Evolutionary conservation across 2,797 vertebrate species (phyloP).

Genomic region (Uromys caudimaculatus): DNA sequence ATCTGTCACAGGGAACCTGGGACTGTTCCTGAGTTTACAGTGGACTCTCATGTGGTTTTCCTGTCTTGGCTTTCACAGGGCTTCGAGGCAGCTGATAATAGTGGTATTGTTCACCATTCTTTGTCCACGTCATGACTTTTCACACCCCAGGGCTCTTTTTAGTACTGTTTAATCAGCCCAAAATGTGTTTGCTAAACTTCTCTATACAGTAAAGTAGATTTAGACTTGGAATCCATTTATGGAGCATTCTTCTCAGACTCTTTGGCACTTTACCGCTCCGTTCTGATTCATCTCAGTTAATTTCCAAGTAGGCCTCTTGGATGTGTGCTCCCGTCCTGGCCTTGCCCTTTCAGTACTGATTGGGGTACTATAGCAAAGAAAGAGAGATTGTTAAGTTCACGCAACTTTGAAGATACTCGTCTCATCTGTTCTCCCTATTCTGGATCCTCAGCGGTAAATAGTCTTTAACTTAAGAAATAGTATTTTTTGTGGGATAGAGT

Average conservation of each 20-base stretch:
- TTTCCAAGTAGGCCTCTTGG: background rate
- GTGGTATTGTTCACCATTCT: slow-evolving; percentile 31
- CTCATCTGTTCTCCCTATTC: background rate
- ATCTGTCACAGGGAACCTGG: slow-evolving; percentile 19
- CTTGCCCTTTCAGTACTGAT: background rate
- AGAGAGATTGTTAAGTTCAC: background rate
- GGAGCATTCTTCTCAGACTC: background rate
- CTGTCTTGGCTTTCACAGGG: background rate
- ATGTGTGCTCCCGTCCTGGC: too few relatives aligned
- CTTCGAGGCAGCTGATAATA: background rate
- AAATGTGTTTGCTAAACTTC: slow-evolving; percentile 35
- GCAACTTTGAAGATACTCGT: background rate
- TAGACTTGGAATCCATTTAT: background rate
- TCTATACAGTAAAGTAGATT: background rate
- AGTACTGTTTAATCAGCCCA: slow-evolving; percentile 12
- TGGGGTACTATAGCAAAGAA: background rate
- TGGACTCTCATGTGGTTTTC: background rate
- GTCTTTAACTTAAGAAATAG: background rate
- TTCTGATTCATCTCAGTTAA: background rate
- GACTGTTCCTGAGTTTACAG: background rate
- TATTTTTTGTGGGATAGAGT: background rate
- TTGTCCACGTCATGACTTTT: slow-evolving; percentile 28
- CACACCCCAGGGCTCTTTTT: slow-evolving; percentile 51
- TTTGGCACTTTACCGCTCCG: background rate
- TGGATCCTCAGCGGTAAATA: background rate